Evolutionary conservation across 1,140 invertebrate species (phyloP), one percentile per base, ranked within the genome.

Genomic region (Lepidurus apus): DNA sequence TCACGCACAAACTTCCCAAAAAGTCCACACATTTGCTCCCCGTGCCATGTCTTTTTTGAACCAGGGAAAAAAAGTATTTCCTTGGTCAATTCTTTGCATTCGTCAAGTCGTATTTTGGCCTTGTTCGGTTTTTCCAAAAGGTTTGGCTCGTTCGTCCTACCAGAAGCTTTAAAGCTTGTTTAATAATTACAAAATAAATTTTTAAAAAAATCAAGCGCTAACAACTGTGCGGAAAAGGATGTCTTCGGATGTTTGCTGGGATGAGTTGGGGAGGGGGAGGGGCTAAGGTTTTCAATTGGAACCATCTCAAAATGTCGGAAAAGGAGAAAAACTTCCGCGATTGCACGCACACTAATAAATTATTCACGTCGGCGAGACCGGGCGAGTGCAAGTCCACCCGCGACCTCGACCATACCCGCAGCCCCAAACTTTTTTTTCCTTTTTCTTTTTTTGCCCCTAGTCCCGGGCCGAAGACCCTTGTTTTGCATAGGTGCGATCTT

Each of bases 401-500:
- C 53, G 53, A 65, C 53, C 53, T 65, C 21, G 21, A 65, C 53
- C 53, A 65, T 65, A 65, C 53, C n/a, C 53, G 21, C 17, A 65
- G 17, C 53, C 53, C 53, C 53, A 17, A 9, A 65, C 17, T 21
- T 65, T 21, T 65, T 65, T 65, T 21, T n/a, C 53, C 17, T 17
- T 47, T 17, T 47, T 17, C 17, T 47, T 47, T 17, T 47, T 47
- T 65, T 21, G 17, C 13, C 53, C 21, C 1, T 13, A 65, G 21
- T 13, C 53, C 53, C 53, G 21, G 53, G 53, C 53, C 53, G 53
- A 65, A 65, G 53, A 65, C 53, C 53, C 53, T 65, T 65, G 13
- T 65, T 65, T 65, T 65, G 53, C 53, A 65, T 65, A 65, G 53
- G 21, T 65, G 53, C 53, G 53, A 65, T 65, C 53, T 65, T 65